phyloP scores from a whole-genome alignment of 1,140 invertebrate genomes.

The Brachionus plicatilis region DNA sequence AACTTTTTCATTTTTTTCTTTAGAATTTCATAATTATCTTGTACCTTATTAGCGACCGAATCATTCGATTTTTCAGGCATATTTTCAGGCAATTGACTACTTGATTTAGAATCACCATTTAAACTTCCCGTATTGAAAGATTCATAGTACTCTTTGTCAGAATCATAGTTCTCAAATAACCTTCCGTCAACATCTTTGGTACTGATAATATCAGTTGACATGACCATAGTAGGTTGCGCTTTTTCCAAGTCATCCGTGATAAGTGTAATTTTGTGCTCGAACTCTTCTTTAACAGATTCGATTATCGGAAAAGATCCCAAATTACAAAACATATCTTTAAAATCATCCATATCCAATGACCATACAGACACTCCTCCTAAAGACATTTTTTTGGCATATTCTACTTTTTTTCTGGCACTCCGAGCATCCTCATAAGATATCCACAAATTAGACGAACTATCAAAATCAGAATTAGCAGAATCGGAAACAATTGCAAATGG shows the following conservation, averaged over 20 bases:
- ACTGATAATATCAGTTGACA: background rate
- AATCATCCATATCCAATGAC: conserved; percentile 95
- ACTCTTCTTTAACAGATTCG: conserved; percentile 35
- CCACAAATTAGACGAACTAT: background rate
- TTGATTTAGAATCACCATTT: background rate
- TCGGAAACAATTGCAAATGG: conserved; percentile 30
- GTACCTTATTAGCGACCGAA: background rate
- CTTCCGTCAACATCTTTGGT: background rate
- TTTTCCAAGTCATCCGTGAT: background rate
- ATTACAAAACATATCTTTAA: conserved; percentile 63
- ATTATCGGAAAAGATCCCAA: conserved; percentile 40
- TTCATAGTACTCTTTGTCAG: background rate
- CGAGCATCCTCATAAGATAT: conserved; percentile 40
- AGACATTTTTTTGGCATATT: conserved; percentile 79
- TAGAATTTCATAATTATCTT: background rate
- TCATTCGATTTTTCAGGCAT: background rate
- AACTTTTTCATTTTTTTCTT: conserved; percentile 3
- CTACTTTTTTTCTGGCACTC: conserved; percentile 58
- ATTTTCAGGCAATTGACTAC: background rate
- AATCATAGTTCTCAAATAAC: background rate
- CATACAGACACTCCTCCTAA: conserved; percentile 93
- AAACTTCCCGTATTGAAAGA: background rate
- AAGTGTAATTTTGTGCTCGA: conserved; percentile 28
- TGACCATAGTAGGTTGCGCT: background rate
- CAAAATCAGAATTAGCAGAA: background rate